Base-by-base conservation (phyloP, 2,888 invertebrate genomes). In the Dynastes tityus region DNA sequence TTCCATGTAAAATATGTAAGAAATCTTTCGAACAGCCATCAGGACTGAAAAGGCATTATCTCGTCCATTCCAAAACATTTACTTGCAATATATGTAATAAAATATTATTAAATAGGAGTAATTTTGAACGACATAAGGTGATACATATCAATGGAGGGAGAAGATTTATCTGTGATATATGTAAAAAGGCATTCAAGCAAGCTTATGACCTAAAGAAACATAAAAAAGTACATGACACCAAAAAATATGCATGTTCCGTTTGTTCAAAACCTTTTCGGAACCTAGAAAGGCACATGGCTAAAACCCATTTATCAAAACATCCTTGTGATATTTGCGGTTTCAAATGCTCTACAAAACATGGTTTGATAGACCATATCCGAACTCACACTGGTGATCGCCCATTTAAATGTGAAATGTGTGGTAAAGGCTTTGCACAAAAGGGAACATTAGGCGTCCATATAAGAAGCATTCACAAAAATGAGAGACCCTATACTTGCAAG, bases 341-440 rank as follows among this genome's bases (percentile, higher is more conserved):
- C 8, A 32, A 49, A 11, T 49, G 27, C 3, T 37, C 37, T 45
- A n/a, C 49, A 68, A 40, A 49, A 45, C 40, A 27, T n/a, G 16
- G 32, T 58, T 45, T 74, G 22, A 40, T 32, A n/a, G 63, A 74
- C 3, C 74, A 74, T 40, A 61, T 74, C 32, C 32, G 74, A 3
- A 45, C 61, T 16, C 74, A 74, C 11, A 74, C 74, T 5, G 76
- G 76, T 1, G 76, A 76, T 32, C 65, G 76, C 11, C 76, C 76
- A 32, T 76, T 53, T 40, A 51, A 67, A 76, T 76, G 76, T 55
- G 29, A 51, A 2, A 53, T 67, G 29, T 76, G 76, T 22, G 65
- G 55, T 16, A 76, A 68, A 37, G 65, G 67, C 16, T 76, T 67
- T 67, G 37, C 67, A 0, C 76, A 76, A 55, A 51, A 37, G 6